Evolutionary conservation across 1,140 invertebrate genomes (phyloP).

Genomic region (Meloidogyne chitwoodi): DNA sequence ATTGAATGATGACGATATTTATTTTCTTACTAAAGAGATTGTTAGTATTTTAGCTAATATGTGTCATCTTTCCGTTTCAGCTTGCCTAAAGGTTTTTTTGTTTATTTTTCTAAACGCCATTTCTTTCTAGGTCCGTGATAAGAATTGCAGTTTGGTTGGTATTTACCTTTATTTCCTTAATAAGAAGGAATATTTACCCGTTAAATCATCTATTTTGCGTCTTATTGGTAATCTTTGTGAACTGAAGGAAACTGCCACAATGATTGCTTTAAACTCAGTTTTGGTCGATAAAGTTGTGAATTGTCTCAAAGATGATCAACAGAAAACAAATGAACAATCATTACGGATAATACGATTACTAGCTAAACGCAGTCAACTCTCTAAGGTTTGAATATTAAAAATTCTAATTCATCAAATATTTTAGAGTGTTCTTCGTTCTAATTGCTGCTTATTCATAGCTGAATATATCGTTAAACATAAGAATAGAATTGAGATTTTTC

Average conservation of each 20-base stretch:
- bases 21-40: neutral
- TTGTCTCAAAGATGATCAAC: neutral
- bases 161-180: neutral
- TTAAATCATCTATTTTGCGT: neutral
- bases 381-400: neutral
- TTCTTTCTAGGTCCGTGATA: neutral
- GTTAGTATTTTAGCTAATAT: conserved; percentile 4
- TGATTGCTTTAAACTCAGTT: neutral
- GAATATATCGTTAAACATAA: neutral
- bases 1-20: neutral
- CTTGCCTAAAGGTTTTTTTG: neutral
- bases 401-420: neutral
- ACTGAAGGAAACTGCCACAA: neutral
- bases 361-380: neutral
- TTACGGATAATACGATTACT: neutral
- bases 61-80: neutral
- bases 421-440: neutral
- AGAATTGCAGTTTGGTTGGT: neutral
- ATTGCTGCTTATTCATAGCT: neutral
- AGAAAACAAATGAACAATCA: neutral
- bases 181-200: neutral
- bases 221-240: neutral
- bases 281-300: neutral
- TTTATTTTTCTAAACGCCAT: neutral
- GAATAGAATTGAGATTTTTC: neutral